Evolutionary conservation across 1,140 invertebrate genomes (phyloP).

Genomic region (Drosophila nikananu): DNA sequence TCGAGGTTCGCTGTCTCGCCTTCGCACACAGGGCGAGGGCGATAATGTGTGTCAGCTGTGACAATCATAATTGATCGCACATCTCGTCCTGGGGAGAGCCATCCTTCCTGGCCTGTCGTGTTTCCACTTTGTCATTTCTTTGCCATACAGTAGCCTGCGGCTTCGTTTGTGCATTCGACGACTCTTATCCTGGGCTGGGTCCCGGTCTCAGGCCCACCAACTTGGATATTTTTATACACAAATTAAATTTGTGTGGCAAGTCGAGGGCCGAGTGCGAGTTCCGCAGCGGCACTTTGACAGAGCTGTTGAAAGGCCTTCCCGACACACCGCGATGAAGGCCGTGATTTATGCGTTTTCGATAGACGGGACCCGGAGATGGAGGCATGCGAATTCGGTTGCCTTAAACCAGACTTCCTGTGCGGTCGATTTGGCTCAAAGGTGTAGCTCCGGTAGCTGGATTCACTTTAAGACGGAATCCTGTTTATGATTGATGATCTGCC

Average conservation of each 20-base stretch:
- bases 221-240: conserved; percentile 80
- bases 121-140: conserved; percentile 56
- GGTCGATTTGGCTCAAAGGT: conserved; percentile 36
- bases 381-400: conserved; percentile 57
- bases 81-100: conserved; percentile 21
- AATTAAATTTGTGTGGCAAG: conserved; percentile 77
- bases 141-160: conserved; percentile 74
- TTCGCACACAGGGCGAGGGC: conserved; percentile 48
- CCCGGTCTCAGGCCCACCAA: conserved; percentile 65
- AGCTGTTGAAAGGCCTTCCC: conserved; percentile 74
- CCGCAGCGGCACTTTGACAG: conserved; percentile 64
- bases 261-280: conserved; percentile 30
- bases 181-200: conserved; percentile 28
- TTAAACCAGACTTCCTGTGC: conserved; percentile 66
- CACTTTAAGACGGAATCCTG: not conserved
- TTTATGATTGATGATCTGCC: conserved; percentile 20
- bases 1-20: conserved; percentile 20
- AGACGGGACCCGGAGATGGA: conserved; percentile 24
- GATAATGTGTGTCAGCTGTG: conserved; percentile 81
- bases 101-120: conserved; percentile 30
- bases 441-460: conserved; percentile 61
- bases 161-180: conserved; percentile 45
- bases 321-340: conserved; percentile 24
- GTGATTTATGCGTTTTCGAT: conserved; percentile 84
- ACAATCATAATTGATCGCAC: conserved; percentile 81